Conservation (phyloP, 2,113 vertebrate genomes). For the Boulengeromyrus knoepffleri region DNA sequence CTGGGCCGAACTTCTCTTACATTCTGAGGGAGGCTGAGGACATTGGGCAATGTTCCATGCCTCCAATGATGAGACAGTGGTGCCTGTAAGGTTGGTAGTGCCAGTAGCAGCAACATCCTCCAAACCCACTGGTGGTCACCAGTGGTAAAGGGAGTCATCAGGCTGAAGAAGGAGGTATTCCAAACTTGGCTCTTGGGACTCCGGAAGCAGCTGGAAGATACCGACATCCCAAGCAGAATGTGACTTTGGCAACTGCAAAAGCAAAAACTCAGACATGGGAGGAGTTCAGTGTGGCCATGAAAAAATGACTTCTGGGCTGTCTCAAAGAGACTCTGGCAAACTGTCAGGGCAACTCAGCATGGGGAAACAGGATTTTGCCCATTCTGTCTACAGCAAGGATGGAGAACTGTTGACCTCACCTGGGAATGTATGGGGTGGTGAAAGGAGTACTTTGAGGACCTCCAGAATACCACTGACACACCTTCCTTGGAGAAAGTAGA, state of each 20-base stretch:
- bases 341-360: background rate
- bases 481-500: background rate
- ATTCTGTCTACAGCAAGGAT: background rate
- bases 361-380: background rate
- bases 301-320: background rate
- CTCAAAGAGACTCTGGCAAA: background rate
- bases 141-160: background rate
- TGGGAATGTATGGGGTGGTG: background rate
- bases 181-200: background rate
- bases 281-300: background rate
- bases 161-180: background rate
- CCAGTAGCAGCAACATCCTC: background rate
- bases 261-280: background rate
- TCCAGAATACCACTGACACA: background rate
- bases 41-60: background rate
- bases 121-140: background rate
- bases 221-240: background rate
- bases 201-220: background rate
- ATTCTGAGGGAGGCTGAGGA: background rate
- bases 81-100: background rate
- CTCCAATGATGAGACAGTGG: background rate
- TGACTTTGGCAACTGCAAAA: background rate
- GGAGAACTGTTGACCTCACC: background rate
- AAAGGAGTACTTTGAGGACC: background rate
- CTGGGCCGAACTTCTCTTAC: background rate